Base-by-base conservation (phyloP, 2,113 vertebrate genomes). In the Mustela lutreola region DNA sequence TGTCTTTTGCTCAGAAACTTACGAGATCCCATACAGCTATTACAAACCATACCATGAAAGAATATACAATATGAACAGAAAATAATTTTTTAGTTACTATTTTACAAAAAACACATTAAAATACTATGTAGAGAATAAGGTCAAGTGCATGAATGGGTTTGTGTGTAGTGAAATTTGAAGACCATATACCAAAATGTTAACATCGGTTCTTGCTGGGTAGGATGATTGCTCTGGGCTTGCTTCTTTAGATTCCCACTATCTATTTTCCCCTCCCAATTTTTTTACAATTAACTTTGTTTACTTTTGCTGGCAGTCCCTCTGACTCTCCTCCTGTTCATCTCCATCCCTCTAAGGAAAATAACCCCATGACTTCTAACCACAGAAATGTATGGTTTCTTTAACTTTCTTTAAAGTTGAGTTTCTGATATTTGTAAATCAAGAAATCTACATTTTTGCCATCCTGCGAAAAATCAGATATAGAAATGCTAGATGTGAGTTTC, bases 1-100 rank as follows among this genome's bases (percentile, higher is more conserved):
- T 93, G 2, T 7, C 73, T 92, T 96, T 79, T 73, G 24, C 62
- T 96, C 5, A 93, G 21, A 93, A 73, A 87, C 11, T 56, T 62
- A 70, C 56, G 31, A 88, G n/a, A 76, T 62, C 36, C 9, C 12
- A 73, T 62, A 58, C 2, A 78, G 7, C 0, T 4, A 42, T 89
- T 56, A 58, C 2, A 60, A 82, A 76, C 56, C 12, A 83, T 50
- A 7, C 1, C 21, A 75, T 76, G 53, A 86, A 85, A 11, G 11
- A 71, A 53, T 39, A 63, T 62, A 2, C n/a, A 58, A 4, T 45
- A 5, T 15, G 86, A 60, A 60, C 1, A 53, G 5, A 58, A 73
- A 67, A 62, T 16, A 3, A 2, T 65, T 73, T 42, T 75, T 75
- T 42, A 81, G 18, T 2, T n/a, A 22, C 33, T n/a, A 31, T 42